phyloP scores from a whole-genome alignment of 2,113 vertebrate genomes.

The Grantiella picta region DNA sequence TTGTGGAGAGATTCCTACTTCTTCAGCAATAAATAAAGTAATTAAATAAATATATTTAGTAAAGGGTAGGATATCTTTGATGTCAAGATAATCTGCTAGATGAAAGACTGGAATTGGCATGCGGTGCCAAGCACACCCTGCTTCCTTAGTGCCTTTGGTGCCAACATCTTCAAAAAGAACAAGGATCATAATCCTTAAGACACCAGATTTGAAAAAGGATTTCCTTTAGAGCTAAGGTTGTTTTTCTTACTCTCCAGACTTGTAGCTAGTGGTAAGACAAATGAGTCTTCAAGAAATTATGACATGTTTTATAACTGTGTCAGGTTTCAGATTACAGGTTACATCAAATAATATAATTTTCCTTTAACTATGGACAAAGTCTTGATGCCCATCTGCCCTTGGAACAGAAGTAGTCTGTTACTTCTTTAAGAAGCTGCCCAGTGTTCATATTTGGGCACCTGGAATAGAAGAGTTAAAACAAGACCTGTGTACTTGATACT shows the following conservation, averaged over 20 bases:
- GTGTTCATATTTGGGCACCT: neutral
- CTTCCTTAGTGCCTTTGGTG: slow-evolving; percentile 37
- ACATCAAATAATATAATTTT: neutral
- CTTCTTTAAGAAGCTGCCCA: neutral
- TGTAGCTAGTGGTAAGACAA: neutral
- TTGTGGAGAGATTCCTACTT: neutral
- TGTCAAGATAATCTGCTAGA: slow-evolving; percentile 31
- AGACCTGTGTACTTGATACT: neutral
- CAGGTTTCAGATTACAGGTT: neutral
- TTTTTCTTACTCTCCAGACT: slow-evolving; percentile 12
- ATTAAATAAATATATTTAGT: neutral
- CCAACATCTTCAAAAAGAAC: slow-evolving; percentile 43
- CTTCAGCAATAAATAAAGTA: slow-evolving; percentile 12
- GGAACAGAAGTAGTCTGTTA: neutral
- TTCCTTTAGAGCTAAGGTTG: slow-evolving; percentile 27
- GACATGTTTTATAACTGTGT: neutral
- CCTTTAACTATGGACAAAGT: neutral
- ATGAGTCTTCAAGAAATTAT: neutral
- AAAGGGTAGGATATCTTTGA: slow-evolving; percentile 44
- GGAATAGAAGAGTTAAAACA: neutral
- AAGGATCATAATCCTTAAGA: neutral
- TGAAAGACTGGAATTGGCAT: slow-evolving; percentile 31
- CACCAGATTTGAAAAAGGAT: slow-evolving; percentile 41
- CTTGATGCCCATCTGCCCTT: neutral
- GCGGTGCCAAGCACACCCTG: neutral